Base-by-base conservation (phyloP, 2,797 vertebrate genomes). In the Stomatorhinus walkeri region DNA sequence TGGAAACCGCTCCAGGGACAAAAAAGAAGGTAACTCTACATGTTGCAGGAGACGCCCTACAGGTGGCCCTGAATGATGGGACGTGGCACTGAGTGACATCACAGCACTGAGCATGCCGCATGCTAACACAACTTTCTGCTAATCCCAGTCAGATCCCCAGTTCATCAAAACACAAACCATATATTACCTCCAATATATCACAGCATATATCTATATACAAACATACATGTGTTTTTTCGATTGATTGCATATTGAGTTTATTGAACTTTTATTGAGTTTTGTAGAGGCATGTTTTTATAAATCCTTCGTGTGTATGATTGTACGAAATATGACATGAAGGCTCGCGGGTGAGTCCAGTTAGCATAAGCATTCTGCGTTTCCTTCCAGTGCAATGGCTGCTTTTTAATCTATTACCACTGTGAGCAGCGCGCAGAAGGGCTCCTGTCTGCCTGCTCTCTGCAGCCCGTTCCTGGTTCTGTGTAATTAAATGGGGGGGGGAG, bases 1-100 rank as follows among this genome's bases (percentile, higher is more conserved):
- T 94, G 92, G 93, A 93, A 91, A 94, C 92, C 24, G 89, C 76
- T 87, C 90, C 54, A 87, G 89, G 91, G 88, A 93, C 89, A 90
- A 59, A 81, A 64, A 85, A 87, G 83, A 87, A 79, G 28, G 86
- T 88, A 79, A 88, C 83, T 85, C 76, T 61, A 59, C 76, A 86
- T 76, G 88, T 85, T 87, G 16, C 84, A 7, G 22, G 52, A 46
- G 90, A 81, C 54, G 68, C 87, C 48, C 87, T 4, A 1, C 16
- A 49, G 87, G 32, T 83, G 40, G 43, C 3, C 43, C 46, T 22
- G 46, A 43, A 12, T 14, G 46, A n/a, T 22, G 43, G 43, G 40
- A 84, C 24, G 1, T 52, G 9, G 43, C 36, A 8, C 72, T 0
- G 32, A 79, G 32, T 48, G 54, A 85, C 52, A 85, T 85, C 43